Conservation (phyloP, 2,113 vertebrate species). For the Vulpes vulpes region DNA sequence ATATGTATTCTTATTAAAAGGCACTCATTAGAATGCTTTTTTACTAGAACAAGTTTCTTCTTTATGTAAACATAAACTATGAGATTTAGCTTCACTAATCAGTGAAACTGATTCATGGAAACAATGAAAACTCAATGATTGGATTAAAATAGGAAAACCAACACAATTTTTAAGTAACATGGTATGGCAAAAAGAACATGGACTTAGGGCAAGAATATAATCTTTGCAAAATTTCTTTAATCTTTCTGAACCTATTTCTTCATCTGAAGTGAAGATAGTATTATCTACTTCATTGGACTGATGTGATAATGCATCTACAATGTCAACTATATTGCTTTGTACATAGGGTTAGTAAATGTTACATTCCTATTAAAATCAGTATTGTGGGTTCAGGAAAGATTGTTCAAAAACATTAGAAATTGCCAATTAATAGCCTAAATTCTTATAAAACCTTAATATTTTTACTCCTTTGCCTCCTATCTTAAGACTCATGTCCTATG, state of each 20-base stretch:
- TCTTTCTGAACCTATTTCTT: conserved; percentile 49
- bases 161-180: background rate
- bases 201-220: background rate
- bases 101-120: background rate
- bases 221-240: conserved; percentile 23
- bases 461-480: background rate
- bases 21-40: conserved; percentile 4
- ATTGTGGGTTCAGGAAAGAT: background rate
- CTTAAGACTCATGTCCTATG: background rate
- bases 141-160: conserved; percentile 29
- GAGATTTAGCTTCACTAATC: conserved; percentile 33
- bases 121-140: background rate
- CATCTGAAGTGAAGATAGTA: background rate
- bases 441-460: conserved; percentile 19
- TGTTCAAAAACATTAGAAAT: conserved; percentile 45
- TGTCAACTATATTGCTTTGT: conserved; percentile 44
- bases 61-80: conserved; percentile 9
- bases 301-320: background rate
- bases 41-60: background rate
- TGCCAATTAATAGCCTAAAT: conserved; percentile 37
- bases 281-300: conserved; percentile 1
- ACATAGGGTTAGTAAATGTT: conserved; percentile 1
- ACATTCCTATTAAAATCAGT: conserved; percentile 34
- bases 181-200: background rate
- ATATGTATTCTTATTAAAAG: conserved; percentile 1